A percentile compares a stretch with the other conserved stretches of the same genome.
Evolutionary conservation across 2,888 invertebrate genomes (phyloP).

Genomic region (Emmelina monodactyla): DNA sequence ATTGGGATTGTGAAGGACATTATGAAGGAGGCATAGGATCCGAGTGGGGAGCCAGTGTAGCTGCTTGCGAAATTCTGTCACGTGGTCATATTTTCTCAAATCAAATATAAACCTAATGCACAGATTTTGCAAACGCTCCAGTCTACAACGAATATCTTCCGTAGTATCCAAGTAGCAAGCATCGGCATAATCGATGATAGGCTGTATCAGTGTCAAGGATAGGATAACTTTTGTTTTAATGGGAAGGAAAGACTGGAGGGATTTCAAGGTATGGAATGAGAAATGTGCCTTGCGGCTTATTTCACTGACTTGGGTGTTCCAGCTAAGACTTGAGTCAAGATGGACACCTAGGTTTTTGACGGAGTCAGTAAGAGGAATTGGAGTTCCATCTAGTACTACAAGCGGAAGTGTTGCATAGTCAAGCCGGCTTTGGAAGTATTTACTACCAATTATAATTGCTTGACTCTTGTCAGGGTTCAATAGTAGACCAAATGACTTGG

Average conservation of each 20-base stretch:
- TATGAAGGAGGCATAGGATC: not conserved
- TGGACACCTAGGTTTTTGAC: not conserved
- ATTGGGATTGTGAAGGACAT: not conserved
- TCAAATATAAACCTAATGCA: conserved; percentile 3
- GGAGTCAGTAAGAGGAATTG: not conserved
- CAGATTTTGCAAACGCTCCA: conserved; percentile 4
- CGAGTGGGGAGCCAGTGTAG: conserved; percentile 7
- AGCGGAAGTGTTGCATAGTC: not conserved
- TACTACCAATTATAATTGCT: not conserved
- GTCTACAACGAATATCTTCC: not conserved
- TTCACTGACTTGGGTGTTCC: not conserved
- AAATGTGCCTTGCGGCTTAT: not conserved
- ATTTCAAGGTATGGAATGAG: not conserved
- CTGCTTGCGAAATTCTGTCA: not conserved
- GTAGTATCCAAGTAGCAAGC: conserved; percentile 3
- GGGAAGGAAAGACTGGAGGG: not conserved
- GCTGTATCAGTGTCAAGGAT: not conserved
- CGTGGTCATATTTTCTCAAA: conserved; percentile 5
- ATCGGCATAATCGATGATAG: conserved; percentile 5
- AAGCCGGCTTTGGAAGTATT: not conserved
- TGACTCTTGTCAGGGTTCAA: not conserved
- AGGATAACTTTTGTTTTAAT: not conserved
- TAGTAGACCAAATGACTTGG: not conserved
- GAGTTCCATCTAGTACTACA: not conserved
- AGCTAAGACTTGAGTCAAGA: not conserved